These are phyloP conservation scores for Amyelois transitella DNA, from an alignment of 1,140 invertebrate species.

Conservation along the genomic window DNA sequence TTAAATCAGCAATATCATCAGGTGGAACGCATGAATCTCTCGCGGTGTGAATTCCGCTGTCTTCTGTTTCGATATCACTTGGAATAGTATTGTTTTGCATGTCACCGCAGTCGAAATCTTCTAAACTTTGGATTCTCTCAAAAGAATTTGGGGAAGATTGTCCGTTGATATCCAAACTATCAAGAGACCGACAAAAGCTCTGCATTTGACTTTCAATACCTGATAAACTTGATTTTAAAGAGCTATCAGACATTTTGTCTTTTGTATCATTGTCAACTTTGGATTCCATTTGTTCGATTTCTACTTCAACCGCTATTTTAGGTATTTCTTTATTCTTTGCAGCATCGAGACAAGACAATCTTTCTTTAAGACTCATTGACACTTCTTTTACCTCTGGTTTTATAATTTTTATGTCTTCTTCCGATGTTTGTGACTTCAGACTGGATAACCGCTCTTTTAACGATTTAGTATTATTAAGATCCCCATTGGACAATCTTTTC, in stretches of 20 bases:
- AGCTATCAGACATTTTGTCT: constrained; percentile 49
- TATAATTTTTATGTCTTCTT: constrained; percentile 56
- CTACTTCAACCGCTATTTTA: constrained; percentile 65
- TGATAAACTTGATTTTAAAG: constrained; percentile 52
- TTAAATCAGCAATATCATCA: constrained; percentile 78
- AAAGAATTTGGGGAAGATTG: constrained; percentile 75
- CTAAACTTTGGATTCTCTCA: constrained; percentile 80
- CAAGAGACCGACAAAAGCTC: constrained; percentile 78
- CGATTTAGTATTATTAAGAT: constrained; percentile 63
- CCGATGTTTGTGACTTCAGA: constrained; percentile 74
- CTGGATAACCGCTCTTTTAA: constrained; percentile 76
- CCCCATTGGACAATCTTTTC: constrained; percentile 70
- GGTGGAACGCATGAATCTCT: constrained; percentile 85
- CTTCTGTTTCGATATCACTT: constrained; percentile 83
- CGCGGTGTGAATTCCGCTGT: constrained; percentile 87
- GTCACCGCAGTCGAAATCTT: constrained; percentile 76
- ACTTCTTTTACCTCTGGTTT: constrained; percentile 66
- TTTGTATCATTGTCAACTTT: constrained; percentile 40
- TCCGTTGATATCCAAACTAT: constrained; percentile 77
- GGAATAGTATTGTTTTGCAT: constrained; percentile 69
- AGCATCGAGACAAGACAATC: constrained; percentile 73
- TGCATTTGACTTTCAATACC: constrained; percentile 69
- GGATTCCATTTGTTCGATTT: constrained; percentile 49
- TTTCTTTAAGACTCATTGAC: constrained; percentile 76
- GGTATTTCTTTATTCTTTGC: constrained; percentile 70